phyloP scores from a whole-genome alignment of 30 jellyfish, hydroid and myxozoan genomes.

The Turritopsis dohrnii region DNA sequence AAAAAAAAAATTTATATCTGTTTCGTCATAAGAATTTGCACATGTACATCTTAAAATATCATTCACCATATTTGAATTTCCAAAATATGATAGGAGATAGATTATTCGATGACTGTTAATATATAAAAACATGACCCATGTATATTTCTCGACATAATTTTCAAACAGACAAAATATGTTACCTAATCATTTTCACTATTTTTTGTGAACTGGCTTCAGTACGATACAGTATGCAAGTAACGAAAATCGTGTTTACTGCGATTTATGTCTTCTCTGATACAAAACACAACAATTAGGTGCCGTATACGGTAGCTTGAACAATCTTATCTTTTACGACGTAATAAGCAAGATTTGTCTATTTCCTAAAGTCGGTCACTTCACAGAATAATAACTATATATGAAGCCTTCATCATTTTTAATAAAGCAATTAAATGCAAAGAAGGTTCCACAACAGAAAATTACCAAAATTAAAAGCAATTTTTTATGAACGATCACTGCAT shows the following conservation, averaged over 20 bases:
- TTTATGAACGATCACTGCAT: neutral
- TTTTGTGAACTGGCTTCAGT: neutral
- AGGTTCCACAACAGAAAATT: neutral
- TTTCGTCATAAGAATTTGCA: neutral
- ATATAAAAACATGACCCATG: neutral
- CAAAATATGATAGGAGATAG: neutral
- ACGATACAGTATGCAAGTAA: neutral
- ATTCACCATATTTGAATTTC: neutral
- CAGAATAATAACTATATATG: neutral
- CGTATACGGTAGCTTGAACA: neutral
- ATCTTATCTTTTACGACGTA: neutral
- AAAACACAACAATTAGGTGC: neutral
- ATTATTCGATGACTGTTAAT: too few species aligned
- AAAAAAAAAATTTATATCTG: neutral
- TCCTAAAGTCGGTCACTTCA: neutral
- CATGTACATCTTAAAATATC: neutral
- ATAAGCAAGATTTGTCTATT: neutral
- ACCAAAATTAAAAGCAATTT: neutral
- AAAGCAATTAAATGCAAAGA: neutral
- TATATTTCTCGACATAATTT: neutral
- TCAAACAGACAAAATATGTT: neutral
- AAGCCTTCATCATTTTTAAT: neutral
- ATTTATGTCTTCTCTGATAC: neutral
- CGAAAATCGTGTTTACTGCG: neutral
- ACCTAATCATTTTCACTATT: neutral